These are phyloP conservation scores for Coptotermes formosanus DNA, from an alignment of 1,140 invertebrate genomes.

Conservation along the genomic window DNA sequence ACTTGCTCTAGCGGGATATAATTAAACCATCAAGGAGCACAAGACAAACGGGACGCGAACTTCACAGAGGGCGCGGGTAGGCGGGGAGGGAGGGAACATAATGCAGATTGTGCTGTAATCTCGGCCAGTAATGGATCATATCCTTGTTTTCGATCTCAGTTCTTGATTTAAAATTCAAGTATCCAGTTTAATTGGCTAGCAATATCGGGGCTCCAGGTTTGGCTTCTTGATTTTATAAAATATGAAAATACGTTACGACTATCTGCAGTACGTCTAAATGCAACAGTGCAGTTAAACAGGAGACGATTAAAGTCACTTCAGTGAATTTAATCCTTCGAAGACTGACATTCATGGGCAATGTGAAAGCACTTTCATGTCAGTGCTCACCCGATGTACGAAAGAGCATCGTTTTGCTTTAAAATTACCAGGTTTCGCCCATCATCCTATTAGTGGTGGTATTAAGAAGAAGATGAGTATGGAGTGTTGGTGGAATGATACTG, in stretches of 20 bases:
- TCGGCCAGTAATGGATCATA: background rate
- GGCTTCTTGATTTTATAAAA: background rate
- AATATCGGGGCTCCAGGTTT: background rate
- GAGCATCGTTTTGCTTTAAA: too few relatives aligned
- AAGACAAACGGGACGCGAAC: background rate
- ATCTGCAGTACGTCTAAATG: too few relatives aligned
- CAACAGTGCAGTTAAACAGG: too few relatives aligned
- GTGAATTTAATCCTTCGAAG: too few relatives aligned
- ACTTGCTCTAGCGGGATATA: constrained; percentile 1
- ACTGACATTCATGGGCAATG: too few relatives aligned
- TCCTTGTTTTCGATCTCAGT: background rate
- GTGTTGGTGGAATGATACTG: too few relatives aligned
- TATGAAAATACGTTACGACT: background rate
- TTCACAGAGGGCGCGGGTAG: background rate
- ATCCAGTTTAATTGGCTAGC: background rate
- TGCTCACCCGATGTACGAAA: too few relatives aligned
- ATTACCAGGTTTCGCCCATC: too few relatives aligned
- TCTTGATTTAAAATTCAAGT: background rate
- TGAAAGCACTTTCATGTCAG: too few relatives aligned
- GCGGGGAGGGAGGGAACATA: background rate
- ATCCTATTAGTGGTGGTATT: too few relatives aligned
- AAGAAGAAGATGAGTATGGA: too few relatives aligned
- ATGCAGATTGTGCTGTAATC: background rate
- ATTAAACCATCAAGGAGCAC: constrained; percentile 7
- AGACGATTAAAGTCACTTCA: too few relatives aligned